phyloP scores from a whole-genome alignment of 2,113 vertebrate species.

The Coptodon rendalli region DNA sequence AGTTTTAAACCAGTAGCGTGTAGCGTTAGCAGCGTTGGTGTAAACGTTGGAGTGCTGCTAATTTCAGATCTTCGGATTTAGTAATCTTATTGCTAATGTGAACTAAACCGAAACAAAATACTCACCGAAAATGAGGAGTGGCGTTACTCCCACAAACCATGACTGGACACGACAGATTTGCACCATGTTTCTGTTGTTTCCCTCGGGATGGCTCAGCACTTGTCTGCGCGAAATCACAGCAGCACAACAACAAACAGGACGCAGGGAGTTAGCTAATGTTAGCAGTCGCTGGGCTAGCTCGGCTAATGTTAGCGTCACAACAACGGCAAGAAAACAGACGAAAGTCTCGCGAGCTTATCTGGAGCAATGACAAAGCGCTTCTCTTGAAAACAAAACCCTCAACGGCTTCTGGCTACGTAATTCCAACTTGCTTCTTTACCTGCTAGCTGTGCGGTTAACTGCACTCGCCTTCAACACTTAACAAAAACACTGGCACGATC shows the following conservation, averaged over 20 bases:
- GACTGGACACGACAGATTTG: conserved; percentile 4
- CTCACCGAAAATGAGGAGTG: conserved; percentile 59
- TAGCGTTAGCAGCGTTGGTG: neutral
- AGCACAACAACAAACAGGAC: neutral
- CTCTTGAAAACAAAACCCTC: neutral
- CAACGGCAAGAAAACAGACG: neutral
- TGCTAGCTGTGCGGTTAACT: neutral
- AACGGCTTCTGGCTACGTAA: neutral
- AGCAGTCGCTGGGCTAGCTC: neutral
- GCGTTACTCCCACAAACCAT: conserved; percentile 15
- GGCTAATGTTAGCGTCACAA: conserved; percentile 11
- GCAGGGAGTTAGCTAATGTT: neutral
- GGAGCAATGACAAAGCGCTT: fast-evolving
- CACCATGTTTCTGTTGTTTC: conserved; percentile 47
- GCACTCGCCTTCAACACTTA: neutral
- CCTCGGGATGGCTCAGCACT: neutral
- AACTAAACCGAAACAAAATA: neutral
- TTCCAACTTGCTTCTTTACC: neutral
- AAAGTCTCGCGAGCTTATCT: neutral
- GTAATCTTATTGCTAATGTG: neutral
- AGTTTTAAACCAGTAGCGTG: neutral
- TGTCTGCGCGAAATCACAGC: neutral
- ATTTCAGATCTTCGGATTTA: neutral
- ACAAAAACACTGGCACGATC: conserved; percentile 1
- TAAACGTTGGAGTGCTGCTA: neutral